phyloP scores from a whole-genome alignment of 2,888 invertebrate genomes.

The Plebejus melissa region DNA sequence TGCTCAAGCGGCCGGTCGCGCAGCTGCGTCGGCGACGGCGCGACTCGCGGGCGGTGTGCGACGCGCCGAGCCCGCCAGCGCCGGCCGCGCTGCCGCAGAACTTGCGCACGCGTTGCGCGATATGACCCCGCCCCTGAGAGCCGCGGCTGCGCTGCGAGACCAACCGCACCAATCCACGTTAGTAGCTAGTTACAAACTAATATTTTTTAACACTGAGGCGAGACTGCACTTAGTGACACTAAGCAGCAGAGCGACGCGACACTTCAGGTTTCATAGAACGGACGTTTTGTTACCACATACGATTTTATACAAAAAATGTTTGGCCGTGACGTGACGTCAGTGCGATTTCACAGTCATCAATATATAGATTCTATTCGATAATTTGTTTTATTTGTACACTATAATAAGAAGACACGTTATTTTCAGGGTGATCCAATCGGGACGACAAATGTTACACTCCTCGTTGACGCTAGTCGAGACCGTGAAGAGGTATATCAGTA shows the following conservation, averaged over 20 bases:
- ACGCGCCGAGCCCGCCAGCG: slow-evolving; percentile 86
- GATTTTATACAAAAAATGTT: too few relatives aligned
- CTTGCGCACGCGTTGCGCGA: slow-evolving; percentile 88
- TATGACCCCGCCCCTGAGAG: slow-evolving; percentile 86
- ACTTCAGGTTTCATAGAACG: too few relatives aligned
- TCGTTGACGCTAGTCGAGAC: slow-evolving; percentile 89
- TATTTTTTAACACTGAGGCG: background rate
- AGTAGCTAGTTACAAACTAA: background rate
- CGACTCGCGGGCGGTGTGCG: slow-evolving; percentile 92
- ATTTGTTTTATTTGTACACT: background rate
- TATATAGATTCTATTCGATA: too few relatives aligned
- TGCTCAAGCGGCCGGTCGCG: slow-evolving; percentile 78
- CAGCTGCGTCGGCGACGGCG: slow-evolving; percentile 90
- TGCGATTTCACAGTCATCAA: too few relatives aligned
- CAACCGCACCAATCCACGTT: slow-evolving; percentile 13
- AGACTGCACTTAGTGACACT: background rate
- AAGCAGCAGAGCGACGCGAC: too few relatives aligned
- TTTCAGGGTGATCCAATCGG: slow-evolving; percentile 81
- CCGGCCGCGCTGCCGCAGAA: slow-evolving; percentile 89
- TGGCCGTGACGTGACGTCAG: too few relatives aligned
- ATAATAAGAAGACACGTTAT: background rate
- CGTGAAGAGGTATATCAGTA: slow-evolving; percentile 86
- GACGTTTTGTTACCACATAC: too few relatives aligned
- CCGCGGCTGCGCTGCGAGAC: slow-evolving; percentile 83
- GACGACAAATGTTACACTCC: slow-evolving; percentile 88